phyloP scores from a whole-genome alignment of 2,113 vertebrate species.

The Pseudorectes ferrugineus region DNA sequence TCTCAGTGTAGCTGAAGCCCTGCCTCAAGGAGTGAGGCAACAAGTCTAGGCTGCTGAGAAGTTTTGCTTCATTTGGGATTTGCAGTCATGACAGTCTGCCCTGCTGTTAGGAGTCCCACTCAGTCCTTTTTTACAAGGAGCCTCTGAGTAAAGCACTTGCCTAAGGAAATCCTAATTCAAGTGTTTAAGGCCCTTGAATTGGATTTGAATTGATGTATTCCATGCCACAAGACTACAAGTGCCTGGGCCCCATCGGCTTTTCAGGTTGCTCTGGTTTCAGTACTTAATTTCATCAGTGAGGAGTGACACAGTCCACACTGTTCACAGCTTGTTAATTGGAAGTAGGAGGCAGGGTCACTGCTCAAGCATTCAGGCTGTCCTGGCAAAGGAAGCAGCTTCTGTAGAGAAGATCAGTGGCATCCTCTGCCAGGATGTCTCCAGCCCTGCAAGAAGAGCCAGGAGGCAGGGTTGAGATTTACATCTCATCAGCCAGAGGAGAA shows the following conservation, averaged over 20 bases:
- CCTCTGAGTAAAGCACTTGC: background rate
- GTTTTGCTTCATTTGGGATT: background rate
- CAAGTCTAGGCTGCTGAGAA: background rate
- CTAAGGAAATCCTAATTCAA: background rate
- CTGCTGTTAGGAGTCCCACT: background rate
- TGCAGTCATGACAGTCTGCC: background rate
- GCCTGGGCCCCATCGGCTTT: background rate
- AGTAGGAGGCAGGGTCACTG: background rate
- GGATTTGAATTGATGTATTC: background rate
- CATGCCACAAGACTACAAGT: background rate
- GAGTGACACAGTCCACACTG: background rate
- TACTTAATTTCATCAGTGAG: background rate
- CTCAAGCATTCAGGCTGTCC: background rate
- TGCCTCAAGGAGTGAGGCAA: background rate
- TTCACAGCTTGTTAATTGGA: background rate
- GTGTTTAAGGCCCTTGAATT: background rate
- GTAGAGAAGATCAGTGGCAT: background rate
- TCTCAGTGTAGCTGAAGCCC: background rate
- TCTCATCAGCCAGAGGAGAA: background rate
- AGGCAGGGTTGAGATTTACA: background rate
- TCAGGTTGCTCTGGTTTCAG: background rate
- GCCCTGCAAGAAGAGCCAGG: background rate
- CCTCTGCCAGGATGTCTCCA: background rate
- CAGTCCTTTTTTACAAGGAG: background rate
- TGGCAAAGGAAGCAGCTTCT: background rate